phyloP scores from a whole-genome alignment of 2,888 invertebrate genomes.

The Meta bourneti region DNA sequence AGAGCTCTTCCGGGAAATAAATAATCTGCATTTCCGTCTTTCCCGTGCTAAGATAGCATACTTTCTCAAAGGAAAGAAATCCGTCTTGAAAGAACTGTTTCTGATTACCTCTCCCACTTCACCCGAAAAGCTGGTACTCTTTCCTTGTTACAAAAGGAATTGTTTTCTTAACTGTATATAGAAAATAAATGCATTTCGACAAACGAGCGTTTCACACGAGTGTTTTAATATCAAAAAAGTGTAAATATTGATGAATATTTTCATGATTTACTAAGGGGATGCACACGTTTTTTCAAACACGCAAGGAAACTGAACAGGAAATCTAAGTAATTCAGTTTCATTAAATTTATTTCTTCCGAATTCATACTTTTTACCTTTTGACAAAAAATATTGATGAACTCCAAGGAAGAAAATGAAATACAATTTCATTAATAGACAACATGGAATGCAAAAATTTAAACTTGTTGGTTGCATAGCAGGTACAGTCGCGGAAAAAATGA shows the following conservation, averaged over 20 bases:
- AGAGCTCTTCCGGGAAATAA: background rate
- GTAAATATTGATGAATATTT: background rate
- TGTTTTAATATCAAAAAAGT: background rate
- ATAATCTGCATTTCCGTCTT: background rate
- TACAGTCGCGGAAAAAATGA: too few relatives aligned
- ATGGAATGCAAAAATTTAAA: too few relatives aligned
- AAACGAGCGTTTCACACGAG: background rate
- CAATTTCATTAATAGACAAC: too few relatives aligned
- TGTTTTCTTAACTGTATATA: background rate
- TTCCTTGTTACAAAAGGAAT: background rate
- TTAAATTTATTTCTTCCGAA: background rate
- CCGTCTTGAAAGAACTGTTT: background rate
- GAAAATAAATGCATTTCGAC: background rate
- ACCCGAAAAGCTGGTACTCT: background rate
- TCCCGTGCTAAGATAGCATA: background rate
- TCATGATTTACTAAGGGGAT: too few relatives aligned
- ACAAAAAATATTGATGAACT: too few relatives aligned
- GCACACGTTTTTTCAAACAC: too few relatives aligned
- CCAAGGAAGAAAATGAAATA: too few relatives aligned
- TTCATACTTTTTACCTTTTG: too few relatives aligned
- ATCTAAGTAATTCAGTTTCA: background rate
- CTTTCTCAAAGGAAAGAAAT: background rate
- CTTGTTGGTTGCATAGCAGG: too few relatives aligned
- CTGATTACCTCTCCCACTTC: background rate
- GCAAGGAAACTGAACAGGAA: background rate